phyloP scores from a whole-genome alignment of 1,140 invertebrate genomes.

The Nomia melanderi region DNA sequence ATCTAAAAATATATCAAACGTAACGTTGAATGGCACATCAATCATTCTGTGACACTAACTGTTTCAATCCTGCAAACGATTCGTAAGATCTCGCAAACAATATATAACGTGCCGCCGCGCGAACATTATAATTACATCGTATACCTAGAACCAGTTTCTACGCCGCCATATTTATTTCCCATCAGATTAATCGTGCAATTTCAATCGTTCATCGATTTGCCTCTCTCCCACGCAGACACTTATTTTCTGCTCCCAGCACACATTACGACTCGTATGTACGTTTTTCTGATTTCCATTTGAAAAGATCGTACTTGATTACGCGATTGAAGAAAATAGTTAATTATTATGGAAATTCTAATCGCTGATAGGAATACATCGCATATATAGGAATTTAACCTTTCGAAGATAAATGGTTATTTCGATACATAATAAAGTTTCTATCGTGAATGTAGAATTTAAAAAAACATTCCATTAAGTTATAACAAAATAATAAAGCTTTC shows the following conservation, averaged over 20 bases:
- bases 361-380: no score
- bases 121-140: slow-evolving; percentile 4
- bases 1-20: not conserved
- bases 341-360: no score
- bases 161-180: not conserved
- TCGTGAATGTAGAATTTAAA: no score
- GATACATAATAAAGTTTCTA: no score
- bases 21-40: not conserved
- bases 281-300: not conserved
- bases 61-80: not conserved
- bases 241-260: not conserved
- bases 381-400: no score
- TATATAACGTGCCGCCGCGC: not conserved
- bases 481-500: no score
- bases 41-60: not conserved
- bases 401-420: no score
- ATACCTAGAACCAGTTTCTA: slow-evolving; percentile 6
- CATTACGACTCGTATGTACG: not conserved
- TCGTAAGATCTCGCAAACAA: not conserved
- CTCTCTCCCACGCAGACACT: not conserved
- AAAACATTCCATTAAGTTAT: no score
- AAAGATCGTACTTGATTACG: not conserved
- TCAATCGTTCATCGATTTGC: not conserved
- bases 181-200: not conserved
- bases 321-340: no score